Evolutionary conservation across 2,113 vertebrate species (phyloP), one percentile per base, ranked within the genome.

Genomic region (Kryptolebias marmoratus): DNA sequence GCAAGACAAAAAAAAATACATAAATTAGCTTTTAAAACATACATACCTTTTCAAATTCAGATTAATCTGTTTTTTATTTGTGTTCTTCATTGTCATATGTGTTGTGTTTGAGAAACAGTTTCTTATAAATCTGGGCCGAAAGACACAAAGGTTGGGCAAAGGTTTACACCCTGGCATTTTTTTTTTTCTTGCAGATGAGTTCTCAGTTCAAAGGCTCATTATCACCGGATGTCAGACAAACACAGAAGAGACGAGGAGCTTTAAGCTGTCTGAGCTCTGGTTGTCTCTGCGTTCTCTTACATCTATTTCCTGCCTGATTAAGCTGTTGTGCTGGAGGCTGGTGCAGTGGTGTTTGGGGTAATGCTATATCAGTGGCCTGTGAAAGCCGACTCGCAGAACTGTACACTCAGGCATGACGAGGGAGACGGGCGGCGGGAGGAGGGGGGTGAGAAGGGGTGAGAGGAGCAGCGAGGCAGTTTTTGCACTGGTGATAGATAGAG

Each of bases 261-360:
- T 75, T 72, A 62, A 79, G 71, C 82, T 75, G 66, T 28, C 30
- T 64, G 72, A 71, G 67, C 72, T 61, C 73, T 57, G 65, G 50
- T 76, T 64, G 73, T 68, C 75, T 78, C 75, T 67, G 64, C 67
- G 78, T 87, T 89, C 79, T 76, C 72, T 84, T 85, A 88, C 84
- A 85, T 83, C 77, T 82, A 87, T 88, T 88, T 86, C 68, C 75
- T 83, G 85, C 80, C 72, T 92, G 87, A 93, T 92, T 91, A 90
- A 71, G 64, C 79, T 80, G 67, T 64, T 83, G 67, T 80, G 90
- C 80, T 83, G 68, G 64, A 66, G 77, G 73, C 80, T 86, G 81
- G 71, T 74, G 77, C 64, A 83, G 80, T 56, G 79, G 80, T 68
- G 81, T 86, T 86, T 84, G 71, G 68, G 81, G 79, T 81, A 64